Percentiles rank a stretch among this genome's conserved stretches.
phyloP scores from a whole-genome alignment of 2,113 vertebrate genomes.

The Hemiprocne comata region DNA sequence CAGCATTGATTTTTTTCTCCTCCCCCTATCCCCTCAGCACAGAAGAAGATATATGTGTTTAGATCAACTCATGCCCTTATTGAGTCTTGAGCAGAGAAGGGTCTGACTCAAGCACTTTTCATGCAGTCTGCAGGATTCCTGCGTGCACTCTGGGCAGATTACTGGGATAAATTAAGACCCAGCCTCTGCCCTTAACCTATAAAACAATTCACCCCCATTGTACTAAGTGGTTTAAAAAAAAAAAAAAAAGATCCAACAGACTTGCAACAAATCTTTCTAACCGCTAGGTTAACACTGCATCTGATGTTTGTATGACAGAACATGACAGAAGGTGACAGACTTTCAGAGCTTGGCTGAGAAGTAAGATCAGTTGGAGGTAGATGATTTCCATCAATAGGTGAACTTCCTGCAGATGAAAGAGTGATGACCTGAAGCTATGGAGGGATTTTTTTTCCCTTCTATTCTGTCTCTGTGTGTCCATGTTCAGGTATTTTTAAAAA shows the following conservation, averaged over 20 bases:
- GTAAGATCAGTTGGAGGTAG: conserved; percentile 22
- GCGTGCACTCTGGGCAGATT: neutral
- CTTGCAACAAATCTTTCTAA: conserved; percentile 38
- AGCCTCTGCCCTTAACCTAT: neutral
- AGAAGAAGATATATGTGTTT: conserved; percentile 31
- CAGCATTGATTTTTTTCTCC: neutral
- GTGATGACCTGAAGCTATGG: neutral
- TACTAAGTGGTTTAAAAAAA: neutral
- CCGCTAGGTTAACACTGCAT: conserved; percentile 1
- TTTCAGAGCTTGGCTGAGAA: conserved; percentile 33
- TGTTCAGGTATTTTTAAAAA: neutral
- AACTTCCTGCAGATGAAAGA: neutral
- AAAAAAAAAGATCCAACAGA: neutral
- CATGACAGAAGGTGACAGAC: conserved; percentile 41
- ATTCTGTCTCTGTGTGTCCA: neutral
- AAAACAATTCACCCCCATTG: neutral
- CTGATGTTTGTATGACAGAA: conserved; percentile 27
- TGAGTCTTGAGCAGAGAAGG: conserved; percentile 29
- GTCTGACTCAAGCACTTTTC: conserved; percentile 48
- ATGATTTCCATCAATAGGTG: conserved; percentile 54
- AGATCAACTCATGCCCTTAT: conserved; percentile 25
- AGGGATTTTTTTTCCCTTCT: neutral
- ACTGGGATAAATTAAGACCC: conserved; percentile 30
- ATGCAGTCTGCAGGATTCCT: neutral
- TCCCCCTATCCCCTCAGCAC: neutral